Conservation (phyloP, 2,797 vertebrate species). For the Arctocebus calabarensis region DNA sequence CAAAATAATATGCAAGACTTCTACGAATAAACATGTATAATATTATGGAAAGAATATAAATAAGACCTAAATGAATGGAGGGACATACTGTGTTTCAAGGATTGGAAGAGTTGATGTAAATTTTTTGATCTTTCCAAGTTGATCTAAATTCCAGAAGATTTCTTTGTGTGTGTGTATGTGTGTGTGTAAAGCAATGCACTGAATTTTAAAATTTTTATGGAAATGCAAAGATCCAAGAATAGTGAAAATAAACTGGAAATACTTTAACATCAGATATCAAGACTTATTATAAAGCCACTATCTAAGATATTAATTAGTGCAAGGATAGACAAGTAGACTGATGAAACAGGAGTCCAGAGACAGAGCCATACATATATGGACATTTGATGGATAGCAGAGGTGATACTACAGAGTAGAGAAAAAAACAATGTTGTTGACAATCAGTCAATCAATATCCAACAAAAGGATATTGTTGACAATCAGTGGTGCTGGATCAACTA, state of each 20-base stretch:
- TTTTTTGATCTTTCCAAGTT: constrained; percentile 12
- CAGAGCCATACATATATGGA: not conserved
- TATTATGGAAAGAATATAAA: not conserved
- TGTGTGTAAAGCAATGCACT: not conserved
- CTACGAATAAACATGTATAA: not conserved
- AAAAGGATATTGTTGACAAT: not conserved
- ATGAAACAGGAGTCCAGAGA: not conserved
- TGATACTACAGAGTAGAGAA: no score
- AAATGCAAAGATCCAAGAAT: not conserved
- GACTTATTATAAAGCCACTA: not conserved
- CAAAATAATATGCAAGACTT: not conserved
- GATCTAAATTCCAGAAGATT: not conserved
- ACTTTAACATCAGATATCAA: not conserved
- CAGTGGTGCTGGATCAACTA: not conserved
- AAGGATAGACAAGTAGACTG: not conserved
- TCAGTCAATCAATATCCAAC: no score
- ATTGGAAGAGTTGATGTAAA: not conserved
- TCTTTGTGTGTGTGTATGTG: not conserved
- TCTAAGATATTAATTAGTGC: not conserved
- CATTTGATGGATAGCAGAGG: not conserved
- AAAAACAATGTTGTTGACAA: not conserved
- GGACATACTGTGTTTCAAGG: not conserved
- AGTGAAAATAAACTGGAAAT: constrained; percentile 6
- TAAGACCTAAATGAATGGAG: not conserved
- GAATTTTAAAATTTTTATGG: not conserved